These are phyloP conservation scores for Aphelinus atriplicis DNA, from an alignment of 1,140 invertebrate species.

Conservation along the genomic window DNA sequence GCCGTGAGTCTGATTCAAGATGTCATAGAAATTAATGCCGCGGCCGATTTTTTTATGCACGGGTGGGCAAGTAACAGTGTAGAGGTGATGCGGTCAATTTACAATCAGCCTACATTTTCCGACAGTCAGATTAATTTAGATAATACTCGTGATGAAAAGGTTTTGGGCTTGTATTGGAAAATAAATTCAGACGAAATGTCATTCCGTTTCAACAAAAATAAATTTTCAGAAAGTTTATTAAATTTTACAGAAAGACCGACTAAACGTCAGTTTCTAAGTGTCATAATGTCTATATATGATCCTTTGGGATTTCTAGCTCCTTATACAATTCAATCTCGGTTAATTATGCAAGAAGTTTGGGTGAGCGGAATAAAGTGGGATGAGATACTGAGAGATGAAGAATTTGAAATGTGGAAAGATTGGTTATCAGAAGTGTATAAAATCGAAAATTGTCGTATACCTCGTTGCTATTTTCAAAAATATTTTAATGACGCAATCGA, in stretches of 20 bases:
- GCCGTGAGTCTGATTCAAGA: background rate
- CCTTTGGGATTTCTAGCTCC: constrained; percentile 54
- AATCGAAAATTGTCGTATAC: background rate
- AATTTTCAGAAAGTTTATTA: background rate
- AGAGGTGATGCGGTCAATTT: background rate
- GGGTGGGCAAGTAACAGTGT: constrained; percentile 12
- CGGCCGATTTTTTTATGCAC: constrained; percentile 16
- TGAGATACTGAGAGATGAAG: background rate
- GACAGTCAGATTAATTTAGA: background rate
- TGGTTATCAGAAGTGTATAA: constrained; percentile 17
- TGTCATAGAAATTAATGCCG: background rate
- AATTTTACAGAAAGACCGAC: constrained; percentile 27
- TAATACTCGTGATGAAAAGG: background rate
- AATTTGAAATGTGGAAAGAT: background rate
- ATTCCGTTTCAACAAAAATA: constrained; percentile 11
- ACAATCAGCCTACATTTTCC: too few species aligned
- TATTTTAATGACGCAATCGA: background rate
- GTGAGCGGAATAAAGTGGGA: constrained; percentile 29
- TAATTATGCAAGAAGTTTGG: constrained; percentile 56
- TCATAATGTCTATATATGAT: constrained; percentile 53
- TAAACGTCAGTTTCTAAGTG: constrained; percentile 45
- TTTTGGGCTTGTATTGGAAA: background rate
- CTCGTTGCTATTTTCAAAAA: background rate
- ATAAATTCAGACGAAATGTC: background rate
- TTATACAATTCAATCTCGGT: constrained; percentile 52